phyloP scores from a whole-genome alignment of 2,888 invertebrate genomes.

The Axea sp. region DNA sequence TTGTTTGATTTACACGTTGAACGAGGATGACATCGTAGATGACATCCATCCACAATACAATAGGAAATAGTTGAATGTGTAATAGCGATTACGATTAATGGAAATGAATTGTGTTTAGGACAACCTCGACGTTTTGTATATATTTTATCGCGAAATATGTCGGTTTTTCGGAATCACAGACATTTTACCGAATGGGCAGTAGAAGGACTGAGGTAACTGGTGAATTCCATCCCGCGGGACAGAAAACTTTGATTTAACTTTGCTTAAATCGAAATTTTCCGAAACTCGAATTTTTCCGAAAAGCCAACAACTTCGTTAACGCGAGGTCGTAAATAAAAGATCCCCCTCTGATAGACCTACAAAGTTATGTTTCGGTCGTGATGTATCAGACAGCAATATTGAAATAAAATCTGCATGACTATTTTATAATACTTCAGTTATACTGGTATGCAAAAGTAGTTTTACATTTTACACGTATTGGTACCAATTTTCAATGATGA shows the following conservation, averaged over 20 bases:
- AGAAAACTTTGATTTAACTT: background rate
- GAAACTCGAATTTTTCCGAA: conserved; percentile 11
- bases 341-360: conserved; percentile 6
- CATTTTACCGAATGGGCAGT: background rate
- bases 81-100: conserved; percentile 71
- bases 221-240: background rate
- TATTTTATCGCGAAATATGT: conserved; percentile 65
- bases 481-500: too few species aligned
- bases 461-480: too few species aligned
- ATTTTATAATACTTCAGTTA: too few species aligned
- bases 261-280: background rate
- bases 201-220: background rate
- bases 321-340: conserved; percentile 39
- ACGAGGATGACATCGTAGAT: conserved; percentile 50
- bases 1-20: conserved; percentile 61
- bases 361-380: background rate
- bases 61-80: conserved; percentile 72
- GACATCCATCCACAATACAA: conserved; percentile 66
- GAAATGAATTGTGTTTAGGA: conserved; percentile 73
- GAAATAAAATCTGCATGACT: too few species aligned
- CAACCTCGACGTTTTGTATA: conserved; percentile 71
- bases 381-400: too few species aligned
- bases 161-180: conserved; percentile 61
- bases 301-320: conserved; percentile 51
- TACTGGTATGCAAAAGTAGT: too few species aligned